phyloP scores from a whole-genome alignment of 2,797 vertebrate genomes.

The Dicrostonyx torquatus region DNA sequence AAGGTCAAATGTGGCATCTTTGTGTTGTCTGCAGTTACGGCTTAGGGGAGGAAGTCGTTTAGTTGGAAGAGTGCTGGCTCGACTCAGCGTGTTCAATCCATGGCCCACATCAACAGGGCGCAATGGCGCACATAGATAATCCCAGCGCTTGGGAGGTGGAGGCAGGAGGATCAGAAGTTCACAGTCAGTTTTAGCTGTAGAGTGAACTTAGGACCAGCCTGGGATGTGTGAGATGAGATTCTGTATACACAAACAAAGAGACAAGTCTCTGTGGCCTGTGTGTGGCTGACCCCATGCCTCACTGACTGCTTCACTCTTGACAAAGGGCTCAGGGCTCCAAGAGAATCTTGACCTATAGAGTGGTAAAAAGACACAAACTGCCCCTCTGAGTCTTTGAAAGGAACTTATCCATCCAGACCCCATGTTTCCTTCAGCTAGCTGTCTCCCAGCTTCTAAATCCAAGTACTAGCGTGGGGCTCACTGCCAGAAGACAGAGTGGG shows the following conservation, averaged over 20 bases:
- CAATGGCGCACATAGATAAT: background rate
- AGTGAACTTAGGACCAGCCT: background rate
- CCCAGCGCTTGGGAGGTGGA: background rate
- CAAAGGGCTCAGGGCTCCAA: background rate
- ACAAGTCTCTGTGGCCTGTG: background rate
- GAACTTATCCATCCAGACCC: fast-evolving
- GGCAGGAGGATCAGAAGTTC: background rate
- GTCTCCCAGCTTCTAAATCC: background rate
- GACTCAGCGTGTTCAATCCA: background rate
- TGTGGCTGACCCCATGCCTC: no score
- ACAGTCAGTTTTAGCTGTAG: background rate
- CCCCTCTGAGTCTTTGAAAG: fast-evolving
- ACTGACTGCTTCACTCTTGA: background rate
- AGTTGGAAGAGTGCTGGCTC: background rate
- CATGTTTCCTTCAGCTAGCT: fast-evolving
- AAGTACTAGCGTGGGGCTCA: fast-evolving
- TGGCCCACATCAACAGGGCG: no score
- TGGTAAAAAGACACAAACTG: fast-evolving
- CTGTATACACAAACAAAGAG: background rate
- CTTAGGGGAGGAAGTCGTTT: background rate
- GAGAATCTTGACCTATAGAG: background rate
- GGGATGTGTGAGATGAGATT: background rate
- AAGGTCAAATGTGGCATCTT: background rate
- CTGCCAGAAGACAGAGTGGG: background rate
- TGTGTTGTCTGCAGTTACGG: background rate